phyloP scores from a whole-genome alignment of 2,888 invertebrate species.

The Galeopsomyia nigrocyanea region DNA sequence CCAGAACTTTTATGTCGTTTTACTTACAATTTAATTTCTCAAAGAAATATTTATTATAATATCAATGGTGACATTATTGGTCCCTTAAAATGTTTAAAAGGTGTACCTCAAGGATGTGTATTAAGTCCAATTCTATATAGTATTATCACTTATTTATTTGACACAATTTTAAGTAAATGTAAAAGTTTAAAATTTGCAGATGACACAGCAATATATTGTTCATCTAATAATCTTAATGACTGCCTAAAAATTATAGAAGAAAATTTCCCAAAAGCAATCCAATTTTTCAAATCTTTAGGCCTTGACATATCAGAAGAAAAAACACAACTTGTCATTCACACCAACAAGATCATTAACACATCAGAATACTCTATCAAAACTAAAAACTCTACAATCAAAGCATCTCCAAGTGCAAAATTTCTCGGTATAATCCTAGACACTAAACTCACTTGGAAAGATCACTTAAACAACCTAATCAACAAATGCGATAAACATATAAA shows the following conservation, averaged over 20 bases:
- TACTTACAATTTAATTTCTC: background rate
- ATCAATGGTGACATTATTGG: background rate
- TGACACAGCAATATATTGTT: background rate
- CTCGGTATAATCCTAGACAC: conserved; percentile 3
- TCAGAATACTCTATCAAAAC: background rate
- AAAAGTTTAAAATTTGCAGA: conserved; percentile 10
- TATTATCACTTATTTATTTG: background rate
- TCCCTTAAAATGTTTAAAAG: background rate
- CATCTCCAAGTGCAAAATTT: background rate
- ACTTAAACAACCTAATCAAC: background rate
- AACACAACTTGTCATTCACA: background rate
- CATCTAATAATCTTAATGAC: background rate
- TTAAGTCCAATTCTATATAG: too few species aligned
- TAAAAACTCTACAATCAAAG: background rate
- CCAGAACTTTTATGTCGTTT: background rate
- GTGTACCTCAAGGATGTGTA: conserved; percentile 3
- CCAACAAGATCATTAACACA: background rate
- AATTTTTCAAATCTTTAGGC: background rate
- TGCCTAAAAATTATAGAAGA: background rate
- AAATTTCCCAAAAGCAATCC: background rate
- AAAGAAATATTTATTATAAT: background rate
- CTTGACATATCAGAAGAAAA: background rate
- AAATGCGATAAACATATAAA: background rate
- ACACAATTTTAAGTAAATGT: background rate
- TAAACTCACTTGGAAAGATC: background rate